Percentiles rank a stretch among this genome's conserved stretches.
Evolutionary conservation across 2,888 invertebrate species (phyloP).

Genomic region (Portevinia maculata): DNA sequence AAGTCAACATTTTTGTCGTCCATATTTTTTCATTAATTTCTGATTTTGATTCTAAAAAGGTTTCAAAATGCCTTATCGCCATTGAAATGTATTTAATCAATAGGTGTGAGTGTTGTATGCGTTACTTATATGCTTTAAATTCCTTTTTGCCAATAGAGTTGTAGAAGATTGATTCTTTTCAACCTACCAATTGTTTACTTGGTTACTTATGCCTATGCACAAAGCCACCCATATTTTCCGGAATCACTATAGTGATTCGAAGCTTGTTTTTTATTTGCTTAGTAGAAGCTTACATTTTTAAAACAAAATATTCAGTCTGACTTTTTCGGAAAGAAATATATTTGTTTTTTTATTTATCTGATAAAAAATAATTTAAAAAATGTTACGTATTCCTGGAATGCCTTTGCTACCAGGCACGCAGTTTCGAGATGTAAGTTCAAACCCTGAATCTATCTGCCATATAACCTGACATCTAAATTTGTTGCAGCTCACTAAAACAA

Average conservation of each 20-base stretch:
- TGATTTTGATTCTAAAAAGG: too few relatives aligned
- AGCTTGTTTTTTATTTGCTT: slow-evolving; percentile 33
- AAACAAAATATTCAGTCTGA: not conserved
- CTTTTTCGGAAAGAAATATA: not conserved
- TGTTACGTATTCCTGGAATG: slow-evolving; percentile 86
- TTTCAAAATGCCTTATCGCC: too few relatives aligned
- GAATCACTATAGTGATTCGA: slow-evolving; percentile 40
- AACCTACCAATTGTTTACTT: not conserved
- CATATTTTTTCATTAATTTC: too few relatives aligned
- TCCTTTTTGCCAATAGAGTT: not conserved
- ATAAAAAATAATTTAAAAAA: slow-evolving; percentile 73
- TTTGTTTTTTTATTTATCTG: slow-evolving; percentile 11
- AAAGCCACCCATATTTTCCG: not conserved
- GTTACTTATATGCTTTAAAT: not conserved
- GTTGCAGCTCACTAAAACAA: slow-evolving; percentile 85
- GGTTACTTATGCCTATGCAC: not conserved
- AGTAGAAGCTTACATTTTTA: slow-evolving; percentile 2
- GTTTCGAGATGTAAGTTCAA: slow-evolving; percentile 86
- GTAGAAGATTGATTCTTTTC: too few relatives aligned
- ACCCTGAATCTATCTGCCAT: not conserved
- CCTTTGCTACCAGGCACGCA: slow-evolving; percentile 90
- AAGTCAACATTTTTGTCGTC: too few relatives aligned
- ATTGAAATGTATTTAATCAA: too few relatives aligned
- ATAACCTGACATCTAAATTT: slow-evolving; percentile 11
- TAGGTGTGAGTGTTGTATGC: too few relatives aligned